A percentile compares a stretch with the other conserved stretches of the same genome.
phyloP scores from a whole-genome alignment of 2,888 invertebrate species.

The Cataglyphis rosenhaueri region DNA sequence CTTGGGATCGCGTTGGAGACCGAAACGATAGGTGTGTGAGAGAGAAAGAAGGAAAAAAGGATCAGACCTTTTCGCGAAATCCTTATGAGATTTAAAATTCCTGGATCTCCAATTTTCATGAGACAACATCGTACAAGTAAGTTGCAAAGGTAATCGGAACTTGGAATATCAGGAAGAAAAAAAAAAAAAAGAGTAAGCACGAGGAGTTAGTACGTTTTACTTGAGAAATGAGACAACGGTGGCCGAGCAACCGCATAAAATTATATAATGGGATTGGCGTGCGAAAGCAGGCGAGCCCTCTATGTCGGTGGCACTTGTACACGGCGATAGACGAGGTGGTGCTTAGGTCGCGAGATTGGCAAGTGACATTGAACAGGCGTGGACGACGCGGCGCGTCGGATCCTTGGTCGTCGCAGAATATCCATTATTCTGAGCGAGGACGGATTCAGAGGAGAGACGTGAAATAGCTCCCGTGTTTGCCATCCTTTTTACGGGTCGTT shows the following conservation, averaged over 20 bases:
- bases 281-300: background rate
- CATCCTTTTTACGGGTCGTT: slow-evolving; percentile 49
- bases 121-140: background rate
- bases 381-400: slow-evolving; percentile 17
- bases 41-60: background rate
- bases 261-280: background rate
- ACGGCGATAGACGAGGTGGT: background rate
- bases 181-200: background rate
- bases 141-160: slow-evolving; percentile 23
- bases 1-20: background rate
- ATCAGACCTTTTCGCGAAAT: background rate
- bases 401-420: slow-evolving; percentile 1
- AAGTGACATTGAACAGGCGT: slow-evolving; percentile 47
- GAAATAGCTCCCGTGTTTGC: slow-evolving; percentile 44
- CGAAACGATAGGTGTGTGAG: background rate
- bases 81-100: slow-evolving; percentile 15
- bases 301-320: background rate
- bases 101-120: slow-evolving; percentile 2
- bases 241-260: background rate
- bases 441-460: background rate
- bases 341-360: slow-evolving; percentile 15
- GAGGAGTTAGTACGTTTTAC: background rate
- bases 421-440: slow-evolving; percentile 57
- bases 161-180: background rate
- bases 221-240: slow-evolving; percentile 17